Conservation (phyloP, 2,113 vertebrate species). For the Gadus chalcogrammus region DNA sequence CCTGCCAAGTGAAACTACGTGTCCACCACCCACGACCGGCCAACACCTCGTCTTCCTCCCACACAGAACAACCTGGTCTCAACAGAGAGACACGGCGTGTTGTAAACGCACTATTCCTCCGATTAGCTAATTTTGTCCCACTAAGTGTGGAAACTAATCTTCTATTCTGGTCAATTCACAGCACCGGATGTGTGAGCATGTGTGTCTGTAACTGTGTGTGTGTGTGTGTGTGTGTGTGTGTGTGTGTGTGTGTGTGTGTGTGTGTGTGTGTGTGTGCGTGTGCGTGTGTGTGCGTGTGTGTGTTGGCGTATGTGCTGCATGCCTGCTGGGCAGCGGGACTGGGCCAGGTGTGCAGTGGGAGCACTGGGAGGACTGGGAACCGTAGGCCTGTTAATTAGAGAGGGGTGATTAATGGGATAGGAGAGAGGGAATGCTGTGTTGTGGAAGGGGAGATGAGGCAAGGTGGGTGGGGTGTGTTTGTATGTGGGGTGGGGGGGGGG, state of each 20-base stretch:
- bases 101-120: neutral
- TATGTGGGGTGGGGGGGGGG: constrained; percentile 21
- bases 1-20: constrained; percentile 19
- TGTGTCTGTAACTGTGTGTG: neutral
- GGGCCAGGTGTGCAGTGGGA: constrained; percentile 71
- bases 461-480: constrained; percentile 23
- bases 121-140: constrained; percentile 32
- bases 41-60: constrained; percentile 1
- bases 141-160: constrained; percentile 15
- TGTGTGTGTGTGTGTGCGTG: constrained; percentile 22
- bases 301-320: constrained; percentile 35
- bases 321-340: constrained; percentile 63
- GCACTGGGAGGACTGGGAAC: constrained; percentile 77
- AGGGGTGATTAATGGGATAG: constrained; percentile 91
- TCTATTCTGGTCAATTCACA: constrained; percentile 58
- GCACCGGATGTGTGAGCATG: constrained; percentile 32
- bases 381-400: constrained; percentile 97
- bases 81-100: constrained; percentile 2
- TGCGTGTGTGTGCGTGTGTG: constrained; percentile 26
- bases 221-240: constrained; percentile 32
- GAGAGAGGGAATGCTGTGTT: constrained; percentile 54
- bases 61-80: neutral
- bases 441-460: constrained; percentile 38
- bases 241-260: constrained; percentile 7
- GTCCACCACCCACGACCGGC: neutral